Percentiles rank a stretch among this genome's conserved stretches.
These are phyloP conservation scores for Potamarius usumacintae DNA, from an alignment of 2,113 vertebrate species.

Conservation along the genomic window DNA sequence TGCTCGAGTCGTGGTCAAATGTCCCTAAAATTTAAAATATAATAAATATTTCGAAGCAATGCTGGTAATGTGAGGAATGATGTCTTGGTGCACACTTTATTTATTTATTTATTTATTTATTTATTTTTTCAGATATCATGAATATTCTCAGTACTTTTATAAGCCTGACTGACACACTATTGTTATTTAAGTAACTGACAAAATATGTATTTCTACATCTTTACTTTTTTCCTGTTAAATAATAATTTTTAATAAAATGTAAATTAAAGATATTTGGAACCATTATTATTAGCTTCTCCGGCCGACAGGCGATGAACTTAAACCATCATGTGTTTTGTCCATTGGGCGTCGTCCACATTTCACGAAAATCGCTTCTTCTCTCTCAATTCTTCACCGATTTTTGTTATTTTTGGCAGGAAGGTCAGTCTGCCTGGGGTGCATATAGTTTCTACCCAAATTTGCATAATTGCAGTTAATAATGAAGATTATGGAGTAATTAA, in stretches of 20 bases:
- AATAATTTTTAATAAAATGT: background rate
- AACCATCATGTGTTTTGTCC: too few relatives aligned
- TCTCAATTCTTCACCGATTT: too few relatives aligned
- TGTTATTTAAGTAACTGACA: background rate
- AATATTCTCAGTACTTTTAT: background rate
- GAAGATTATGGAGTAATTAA: too few relatives aligned
- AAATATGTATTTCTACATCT: background rate
- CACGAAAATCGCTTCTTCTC: too few relatives aligned
- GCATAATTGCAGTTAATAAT: too few relatives aligned
- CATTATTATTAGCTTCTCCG: background rate
- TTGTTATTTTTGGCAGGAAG: too few relatives aligned
- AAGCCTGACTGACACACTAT: background rate
- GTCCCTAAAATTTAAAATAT: background rate
- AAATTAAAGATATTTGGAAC: background rate
- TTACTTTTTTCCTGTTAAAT: background rate
- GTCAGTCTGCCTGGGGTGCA: too few relatives aligned
- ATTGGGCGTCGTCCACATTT: too few relatives aligned
- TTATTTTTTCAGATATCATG: background rate
- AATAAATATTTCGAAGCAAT: background rate
- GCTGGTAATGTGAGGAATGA: background rate
- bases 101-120: background rate
- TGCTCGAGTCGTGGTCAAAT: background rate
- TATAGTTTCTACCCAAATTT: too few relatives aligned
- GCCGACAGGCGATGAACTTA: too few relatives aligned
- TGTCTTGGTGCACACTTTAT: background rate